A percentile compares a stretch with the other conserved stretches of the same genome.
These are phyloP conservation scores for Nomada fucata DNA, from an alignment of 2,888 invertebrate genomes.

Conservation along the genomic window DNA sequence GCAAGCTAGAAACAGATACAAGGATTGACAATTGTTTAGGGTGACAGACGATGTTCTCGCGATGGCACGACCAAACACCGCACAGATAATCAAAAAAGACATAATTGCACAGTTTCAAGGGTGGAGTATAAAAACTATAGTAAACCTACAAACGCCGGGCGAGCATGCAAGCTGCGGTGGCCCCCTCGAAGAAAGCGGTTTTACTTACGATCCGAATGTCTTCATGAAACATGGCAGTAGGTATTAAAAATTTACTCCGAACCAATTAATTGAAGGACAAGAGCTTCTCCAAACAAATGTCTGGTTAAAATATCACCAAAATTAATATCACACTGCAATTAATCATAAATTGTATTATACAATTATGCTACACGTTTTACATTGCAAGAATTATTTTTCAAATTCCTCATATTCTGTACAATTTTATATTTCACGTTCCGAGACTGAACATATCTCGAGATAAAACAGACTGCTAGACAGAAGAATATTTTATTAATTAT, in stretches of 20 bases:
- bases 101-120: slow-evolving; percentile 92
- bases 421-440: not conserved
- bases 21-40: slow-evolving; percentile 85
- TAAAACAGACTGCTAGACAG: not conserved
- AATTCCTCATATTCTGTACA: not conserved
- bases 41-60: slow-evolving; percentile 94
- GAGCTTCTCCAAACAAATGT: not conserved
- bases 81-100: slow-evolving; percentile 90
- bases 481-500: too few species aligned
- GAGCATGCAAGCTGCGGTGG: slow-evolving; percentile 95
- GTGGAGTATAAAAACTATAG: slow-evolving; percentile 92
- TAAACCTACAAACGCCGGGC: slow-evolving; percentile 93
- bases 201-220: slow-evolving; percentile 92
- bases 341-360: too few species aligned
- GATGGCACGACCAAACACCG: slow-evolving; percentile 94
- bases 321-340: too few species aligned
- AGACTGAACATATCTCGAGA: not conserved
- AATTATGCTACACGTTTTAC: not conserved
- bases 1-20: not conserved
- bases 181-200: slow-evolving; percentile 90
- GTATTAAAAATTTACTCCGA: slow-evolving; percentile 77
- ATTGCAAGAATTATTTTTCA: not conserved
- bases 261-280: not conserved
- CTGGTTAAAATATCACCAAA: too few species aligned
- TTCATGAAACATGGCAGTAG: slow-evolving; percentile 94